Conservation (phyloP, 2,888 invertebrate genomes). For the Arctia plantaginis region DNA sequence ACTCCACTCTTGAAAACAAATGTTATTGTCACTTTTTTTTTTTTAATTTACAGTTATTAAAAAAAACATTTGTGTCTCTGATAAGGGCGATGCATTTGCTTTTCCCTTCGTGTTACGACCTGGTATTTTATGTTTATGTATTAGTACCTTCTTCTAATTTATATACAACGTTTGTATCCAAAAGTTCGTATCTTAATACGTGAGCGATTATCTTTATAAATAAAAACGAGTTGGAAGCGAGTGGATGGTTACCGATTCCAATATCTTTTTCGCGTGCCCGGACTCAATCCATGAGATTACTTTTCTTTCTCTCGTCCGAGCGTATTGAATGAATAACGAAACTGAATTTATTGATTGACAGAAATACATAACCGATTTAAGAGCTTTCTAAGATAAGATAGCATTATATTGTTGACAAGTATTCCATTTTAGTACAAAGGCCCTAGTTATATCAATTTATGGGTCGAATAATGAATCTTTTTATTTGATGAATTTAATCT, state of each 20-base stretch:
- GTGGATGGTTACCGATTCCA: constrained; percentile 73
- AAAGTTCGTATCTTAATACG: constrained; percentile 60
- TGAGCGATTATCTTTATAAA: constrained; percentile 65
- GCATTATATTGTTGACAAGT: constrained; percentile 24
- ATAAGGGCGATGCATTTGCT: background rate
- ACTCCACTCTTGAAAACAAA: no score
- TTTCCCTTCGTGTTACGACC: background rate
- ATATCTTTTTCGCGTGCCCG: constrained; percentile 77
- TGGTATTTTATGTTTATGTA: background rate
- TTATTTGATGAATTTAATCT: background rate
- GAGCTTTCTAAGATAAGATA: constrained; percentile 39
- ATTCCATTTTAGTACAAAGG: constrained; percentile 24
- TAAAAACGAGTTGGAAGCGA: constrained; percentile 68
- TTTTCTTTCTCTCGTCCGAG: constrained; percentile 67
- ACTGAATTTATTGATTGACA: constrained; percentile 69
- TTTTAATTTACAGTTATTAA: background rate
- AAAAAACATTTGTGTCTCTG: no score
- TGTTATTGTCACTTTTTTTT: background rate
- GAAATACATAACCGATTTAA: constrained; percentile 64
- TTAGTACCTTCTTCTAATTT: background rate
- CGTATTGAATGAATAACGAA: constrained; percentile 71
- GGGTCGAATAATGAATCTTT: background rate
- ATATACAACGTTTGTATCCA: constrained; percentile 3
- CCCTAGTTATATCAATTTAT: constrained; percentile 14
- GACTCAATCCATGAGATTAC: constrained; percentile 73